Evolutionary conservation across 2,113 vertebrate species (phyloP).

Genomic region (Neogobius melanostomus): DNA sequence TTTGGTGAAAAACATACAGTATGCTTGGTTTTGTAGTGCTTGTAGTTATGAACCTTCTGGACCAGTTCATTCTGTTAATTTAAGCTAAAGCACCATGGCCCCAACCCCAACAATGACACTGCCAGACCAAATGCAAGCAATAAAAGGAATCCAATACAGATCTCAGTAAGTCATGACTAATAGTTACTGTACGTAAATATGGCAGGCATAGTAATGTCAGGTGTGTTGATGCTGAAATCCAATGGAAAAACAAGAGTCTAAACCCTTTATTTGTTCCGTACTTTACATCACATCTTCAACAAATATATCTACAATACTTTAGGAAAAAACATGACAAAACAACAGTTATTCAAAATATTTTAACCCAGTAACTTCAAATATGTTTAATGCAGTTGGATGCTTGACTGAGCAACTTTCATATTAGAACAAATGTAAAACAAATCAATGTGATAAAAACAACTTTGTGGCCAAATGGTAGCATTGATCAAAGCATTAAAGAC

Average conservation of each 20-base stretch:
- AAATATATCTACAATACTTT: conserved; percentile 67
- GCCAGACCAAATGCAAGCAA: conserved; percentile 55
- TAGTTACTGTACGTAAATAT: conserved; percentile 14
- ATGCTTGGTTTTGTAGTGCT: no score
- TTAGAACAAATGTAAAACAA: conserved; percentile 32
- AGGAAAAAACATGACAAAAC: conserved; percentile 50
- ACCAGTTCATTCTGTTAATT: not conserved
- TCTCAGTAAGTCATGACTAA: conserved; percentile 20
- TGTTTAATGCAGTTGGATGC: conserved; percentile 25
- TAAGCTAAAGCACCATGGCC: conserved; percentile 29
- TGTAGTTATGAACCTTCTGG: conserved; percentile 35
- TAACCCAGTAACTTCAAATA: conserved; percentile 39
- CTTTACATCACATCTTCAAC: conserved; percentile 52
- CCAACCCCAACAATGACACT: conserved; percentile 44
- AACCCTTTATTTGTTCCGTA: conserved; percentile 61
- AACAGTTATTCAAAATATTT: conserved; percentile 55
- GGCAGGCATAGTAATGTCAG: conserved; percentile 15
- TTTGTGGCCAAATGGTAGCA: conserved; percentile 57
- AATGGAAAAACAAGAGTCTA: conserved; percentile 31
- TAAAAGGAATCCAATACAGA: conserved; percentile 60
- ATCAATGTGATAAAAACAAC: conserved; percentile 27
- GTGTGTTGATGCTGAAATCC: conserved; percentile 11
- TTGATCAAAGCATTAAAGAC: conserved; percentile 59
- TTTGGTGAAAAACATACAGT: not conserved
- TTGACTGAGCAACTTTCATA: conserved; percentile 42